Conservation (phyloP, 2,888 invertebrate species). For the Lithophane ornitopus region DNA sequence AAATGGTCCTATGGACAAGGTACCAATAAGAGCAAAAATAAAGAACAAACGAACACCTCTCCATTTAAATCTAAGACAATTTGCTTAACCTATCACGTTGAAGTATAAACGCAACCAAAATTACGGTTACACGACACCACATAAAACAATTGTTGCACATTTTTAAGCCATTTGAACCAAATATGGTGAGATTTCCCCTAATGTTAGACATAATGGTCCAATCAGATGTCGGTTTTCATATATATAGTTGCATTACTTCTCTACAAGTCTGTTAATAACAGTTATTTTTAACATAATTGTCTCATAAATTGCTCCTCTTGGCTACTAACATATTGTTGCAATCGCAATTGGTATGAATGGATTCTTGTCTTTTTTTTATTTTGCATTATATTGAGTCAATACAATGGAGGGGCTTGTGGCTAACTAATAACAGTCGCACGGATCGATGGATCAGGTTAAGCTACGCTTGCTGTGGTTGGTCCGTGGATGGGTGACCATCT, state of each 20-base stretch:
- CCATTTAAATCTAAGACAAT: background rate
- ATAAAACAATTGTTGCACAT: conserved; percentile 46
- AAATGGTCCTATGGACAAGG: background rate
- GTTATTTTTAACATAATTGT: conserved; percentile 51
- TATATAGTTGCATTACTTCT: conserved; percentile 42
- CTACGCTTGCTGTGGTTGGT: no score
- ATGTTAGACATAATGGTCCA: conserved; percentile 48
- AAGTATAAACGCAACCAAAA: conserved; percentile 32
- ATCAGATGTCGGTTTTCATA: conserved; percentile 44
- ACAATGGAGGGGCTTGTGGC: no score
- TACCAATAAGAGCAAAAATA: background rate
- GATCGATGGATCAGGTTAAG: no score
- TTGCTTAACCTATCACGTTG: conserved; percentile 8
- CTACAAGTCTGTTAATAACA: conserved; percentile 43
- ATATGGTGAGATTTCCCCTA: conserved; percentile 43
- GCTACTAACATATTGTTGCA: conserved; percentile 18
- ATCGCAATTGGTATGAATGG: conserved; percentile 13
- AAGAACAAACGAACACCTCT: background rate
- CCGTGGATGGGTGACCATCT: no score
- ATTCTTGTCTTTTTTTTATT: background rate
- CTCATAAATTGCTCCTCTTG: conserved; percentile 43
- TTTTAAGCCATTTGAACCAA: conserved; percentile 44
- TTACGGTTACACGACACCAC: conserved; percentile 10
- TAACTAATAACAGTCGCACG: no score
- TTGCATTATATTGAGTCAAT: background rate